Conservation (phyloP, 2,797 vertebrate species). For the Malacoctenus gilli region DNA sequence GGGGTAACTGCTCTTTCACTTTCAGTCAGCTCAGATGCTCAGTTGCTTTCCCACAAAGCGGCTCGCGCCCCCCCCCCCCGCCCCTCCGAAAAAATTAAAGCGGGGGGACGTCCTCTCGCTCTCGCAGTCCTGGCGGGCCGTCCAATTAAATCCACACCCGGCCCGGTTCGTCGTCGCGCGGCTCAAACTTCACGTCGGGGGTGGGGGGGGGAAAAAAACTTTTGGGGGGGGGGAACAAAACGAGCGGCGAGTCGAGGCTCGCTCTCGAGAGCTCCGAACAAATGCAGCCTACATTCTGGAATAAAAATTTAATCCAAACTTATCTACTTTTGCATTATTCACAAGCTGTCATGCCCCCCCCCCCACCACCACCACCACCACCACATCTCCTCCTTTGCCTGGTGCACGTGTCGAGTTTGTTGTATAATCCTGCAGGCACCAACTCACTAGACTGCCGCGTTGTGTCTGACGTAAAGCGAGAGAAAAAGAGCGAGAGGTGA, state of each 20-base stretch:
- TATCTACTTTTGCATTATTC: constrained; percentile 58
- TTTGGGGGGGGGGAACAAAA: constrained; percentile 1
- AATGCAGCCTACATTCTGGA: constrained; percentile 20
- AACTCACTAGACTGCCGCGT: constrained; percentile 31
- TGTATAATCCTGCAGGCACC: constrained; percentile 39
- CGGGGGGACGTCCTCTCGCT: constrained; percentile 28
- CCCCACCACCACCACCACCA: no score
- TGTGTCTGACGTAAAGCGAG: constrained; percentile 17
- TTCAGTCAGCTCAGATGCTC: constrained; percentile 63
- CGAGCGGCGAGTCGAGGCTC: background rate
- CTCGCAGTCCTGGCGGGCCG: constrained; percentile 11
- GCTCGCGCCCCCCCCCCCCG: no score
- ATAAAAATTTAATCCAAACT: constrained; percentile 61
- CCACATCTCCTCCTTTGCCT: background rate
- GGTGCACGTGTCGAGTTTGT: constrained; percentile 31
- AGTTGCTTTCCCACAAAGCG: constrained; percentile 29
- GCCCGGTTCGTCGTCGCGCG: background rate
- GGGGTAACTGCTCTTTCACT: constrained; percentile 74
- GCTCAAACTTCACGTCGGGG: constrained; percentile 11
- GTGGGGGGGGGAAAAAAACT: background rate
- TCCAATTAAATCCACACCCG: constrained; percentile 16
- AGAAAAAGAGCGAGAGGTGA: constrained; percentile 14
- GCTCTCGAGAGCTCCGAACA: constrained; percentile 8
- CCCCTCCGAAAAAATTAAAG: no score
- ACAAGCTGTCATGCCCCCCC: constrained; percentile 22